These are phyloP conservation scores for Sthenelais limicola DNA, from an alignment of 2,888 invertebrate species.

Conservation along the genomic window DNA sequence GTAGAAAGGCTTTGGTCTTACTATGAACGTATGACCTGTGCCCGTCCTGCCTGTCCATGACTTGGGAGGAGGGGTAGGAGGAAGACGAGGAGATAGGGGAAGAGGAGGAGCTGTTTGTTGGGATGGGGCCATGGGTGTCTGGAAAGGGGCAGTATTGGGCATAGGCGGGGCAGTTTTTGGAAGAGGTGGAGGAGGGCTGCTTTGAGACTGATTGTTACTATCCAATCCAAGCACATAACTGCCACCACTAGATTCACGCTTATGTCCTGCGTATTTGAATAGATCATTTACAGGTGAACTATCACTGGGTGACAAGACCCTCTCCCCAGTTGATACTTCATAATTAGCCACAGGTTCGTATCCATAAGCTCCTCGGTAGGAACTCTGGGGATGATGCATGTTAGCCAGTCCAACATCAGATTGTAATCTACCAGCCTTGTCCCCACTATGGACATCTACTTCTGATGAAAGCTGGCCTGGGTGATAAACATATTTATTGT, in stretches of 20 bases:
- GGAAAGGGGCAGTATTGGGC: constrained; percentile 11
- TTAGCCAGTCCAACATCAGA: constrained; percentile 10
- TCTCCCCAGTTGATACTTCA: not conserved
- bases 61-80: constrained; percentile 28
- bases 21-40: constrained; percentile 30
- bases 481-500: not conserved
- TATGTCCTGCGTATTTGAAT: constrained; percentile 6
- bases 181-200: constrained; percentile 8
- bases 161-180: constrained; percentile 28
- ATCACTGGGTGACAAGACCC: not conserved
- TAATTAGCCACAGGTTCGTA: constrained; percentile 28
- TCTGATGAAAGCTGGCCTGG: not conserved
- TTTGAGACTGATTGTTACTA: too few relatives aligned
- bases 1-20: constrained; percentile 56
- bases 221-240: not conserved
- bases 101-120: constrained; percentile 19
- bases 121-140: not conserved
- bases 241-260: not conserved
- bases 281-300: constrained; percentile 15
- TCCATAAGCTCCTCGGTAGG: constrained; percentile 11
- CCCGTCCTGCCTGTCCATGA: not conserved
- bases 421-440: not conserved
- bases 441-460: not conserved
- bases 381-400: not conserved
- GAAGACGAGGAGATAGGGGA: constrained; percentile 34